phyloP scores from a whole-genome alignment of 2,113 vertebrate species.

The Poecile atricapillus region DNA sequence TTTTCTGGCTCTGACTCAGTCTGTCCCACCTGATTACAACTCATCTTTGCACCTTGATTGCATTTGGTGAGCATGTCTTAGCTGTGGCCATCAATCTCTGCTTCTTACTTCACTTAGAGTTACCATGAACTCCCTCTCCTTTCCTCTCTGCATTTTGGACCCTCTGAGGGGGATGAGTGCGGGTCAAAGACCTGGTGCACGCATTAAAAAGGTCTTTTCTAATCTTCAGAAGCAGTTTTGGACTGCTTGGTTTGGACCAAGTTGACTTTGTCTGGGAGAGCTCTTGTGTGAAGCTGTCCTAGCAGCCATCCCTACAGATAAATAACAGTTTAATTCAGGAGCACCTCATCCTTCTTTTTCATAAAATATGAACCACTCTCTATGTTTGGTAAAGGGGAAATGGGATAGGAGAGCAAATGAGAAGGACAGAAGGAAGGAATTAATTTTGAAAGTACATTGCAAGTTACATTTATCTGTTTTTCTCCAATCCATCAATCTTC shows the following conservation, averaged over 20 bases:
- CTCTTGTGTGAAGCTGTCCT: neutral
- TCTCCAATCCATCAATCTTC: neutral
- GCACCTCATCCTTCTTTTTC: neutral
- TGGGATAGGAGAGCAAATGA: neutral
- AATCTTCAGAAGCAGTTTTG: neutral
- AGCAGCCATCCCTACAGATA: neutral
- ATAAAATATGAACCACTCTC: neutral
- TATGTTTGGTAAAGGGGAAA: neutral
- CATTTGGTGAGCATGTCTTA: neutral
- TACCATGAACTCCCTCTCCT: neutral
- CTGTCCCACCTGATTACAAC: neutral
- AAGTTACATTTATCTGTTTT: neutral
- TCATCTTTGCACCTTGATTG: neutral
- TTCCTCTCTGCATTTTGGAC: neutral
- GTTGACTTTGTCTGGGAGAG: neutral
- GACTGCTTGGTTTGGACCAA: neutral
- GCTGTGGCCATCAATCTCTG: neutral
- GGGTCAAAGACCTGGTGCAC: accelerated
- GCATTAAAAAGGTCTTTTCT: neutral
- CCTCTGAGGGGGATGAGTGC: neutral
- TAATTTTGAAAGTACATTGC: neutral
- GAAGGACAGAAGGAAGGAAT: neutral
- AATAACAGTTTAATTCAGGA: neutral
- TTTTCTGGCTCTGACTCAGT: neutral
- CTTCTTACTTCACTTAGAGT: neutral